Evolutionary conservation across 2,113 vertebrate genomes (phyloP), one percentile per base, ranked within the genome.

Genomic region (Oxyura jamaicensis): DNA sequence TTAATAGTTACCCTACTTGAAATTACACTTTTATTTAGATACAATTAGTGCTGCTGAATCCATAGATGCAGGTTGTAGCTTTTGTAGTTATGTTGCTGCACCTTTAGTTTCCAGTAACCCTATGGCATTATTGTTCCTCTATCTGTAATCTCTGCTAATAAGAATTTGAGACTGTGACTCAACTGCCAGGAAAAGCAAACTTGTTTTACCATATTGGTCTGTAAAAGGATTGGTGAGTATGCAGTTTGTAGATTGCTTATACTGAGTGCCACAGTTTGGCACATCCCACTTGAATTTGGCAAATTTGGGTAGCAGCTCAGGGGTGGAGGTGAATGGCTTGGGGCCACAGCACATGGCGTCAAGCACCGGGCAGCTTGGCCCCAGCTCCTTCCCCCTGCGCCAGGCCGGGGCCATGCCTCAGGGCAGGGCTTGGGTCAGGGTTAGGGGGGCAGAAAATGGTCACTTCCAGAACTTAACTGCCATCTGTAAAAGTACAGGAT

Each of bases 391-490:
- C 72, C 72, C 19, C 94, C 79, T 68, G 55, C 39, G 73, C 36
- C 81, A 91, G 60, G 72, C 84, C 90, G 88, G 62, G 86, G 21
- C 48, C 1, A 1, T 53, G 76, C 85, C 91, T 67, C 92, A 31
- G 74, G 35, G 19, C 29, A 41, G 41, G 4, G 18, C 50, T 88
- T 72, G 85, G 92, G 55, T 46, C 72, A 48, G 9, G 13, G 11
- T 11, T 41, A 63, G 31, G 65, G 16, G 8, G 68, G 29, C 63
- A 95, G 83, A 96, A 96, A 96, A 90, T 6, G n/a, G 60, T 96
- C 97, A 78, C 79, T 97, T 50, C 48, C 93, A 90, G 94, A 94
- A 92, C 15, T 96, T 97, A 93, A 95, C 68, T 91, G 86, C 88
- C 6, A 3, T 96, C 76, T 93, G 91, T 94, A 96, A 96, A 98